Evolutionary conservation across 2,888 invertebrate genomes (phyloP), one percentile per base, ranked within the genome.

Genomic region (Cryptocephalus moraei): DNA sequence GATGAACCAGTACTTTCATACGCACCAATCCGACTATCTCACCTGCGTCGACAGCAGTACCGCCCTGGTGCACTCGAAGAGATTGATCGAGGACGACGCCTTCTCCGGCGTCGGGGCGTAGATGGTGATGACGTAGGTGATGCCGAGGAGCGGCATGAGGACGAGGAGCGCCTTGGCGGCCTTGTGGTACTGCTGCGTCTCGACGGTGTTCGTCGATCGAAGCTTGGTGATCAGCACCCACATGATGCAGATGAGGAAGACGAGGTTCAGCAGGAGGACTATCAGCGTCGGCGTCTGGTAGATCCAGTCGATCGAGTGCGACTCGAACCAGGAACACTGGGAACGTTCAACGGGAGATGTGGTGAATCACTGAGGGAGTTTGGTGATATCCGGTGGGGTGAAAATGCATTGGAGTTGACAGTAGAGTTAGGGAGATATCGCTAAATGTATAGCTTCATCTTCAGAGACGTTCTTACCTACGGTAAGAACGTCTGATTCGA

Each of bases 181-280:
- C 69, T 91, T 92, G 53, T 89, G 77, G 68, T 89, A 90, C 68
- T 93, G 93, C 61, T 91, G 86, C 4, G 91, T 91, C 70, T 94
- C 93, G 44, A 87, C 75, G 1, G 87, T 89, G 64, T 91, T 91
- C 11, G 93, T 88, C 13, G 93, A 92, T 43, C 92, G 81, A 6
- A 94, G 78, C 64, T 95, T 94, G 32, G 92, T 93, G 64, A 95
- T 92, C 54, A 95, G 76, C 44, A 94, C 91, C 84, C 91, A 88
- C 87, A 92, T 89, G 59, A 92, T 90, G 74, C 80, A 81, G 59
- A 87, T 73, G 50, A 91, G 79, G 71, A 91, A 91, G 60, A 86
- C 76, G 43, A 85, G 77, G 74, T 93, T 92, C 58, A 91, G 79
- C 47, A 84, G 79, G 32, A 94, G 79, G 9, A 92, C 90, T 14